Evolutionary conservation across 2,797 vertebrate species (phyloP), one percentile per base, ranked within the genome.

Genomic region (Fistularia commersonii): DNA sequence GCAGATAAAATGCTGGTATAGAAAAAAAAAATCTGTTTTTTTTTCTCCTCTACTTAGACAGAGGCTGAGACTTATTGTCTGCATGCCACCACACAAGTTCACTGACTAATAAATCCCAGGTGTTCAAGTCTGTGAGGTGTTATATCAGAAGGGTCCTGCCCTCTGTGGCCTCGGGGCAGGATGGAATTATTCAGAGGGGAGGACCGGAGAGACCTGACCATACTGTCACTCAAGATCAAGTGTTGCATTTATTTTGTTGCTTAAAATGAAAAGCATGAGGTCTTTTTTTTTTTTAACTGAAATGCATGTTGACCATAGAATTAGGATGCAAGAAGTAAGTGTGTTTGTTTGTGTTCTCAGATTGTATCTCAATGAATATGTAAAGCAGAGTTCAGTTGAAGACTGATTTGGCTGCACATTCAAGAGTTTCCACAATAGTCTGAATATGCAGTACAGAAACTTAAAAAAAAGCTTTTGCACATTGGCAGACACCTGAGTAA

Each of bases 91-190:
- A 54, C 67, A 66, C 49, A 54, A 61, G 54, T 54, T 61, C 14
- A 5, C 40, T 69, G 41, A 9, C 57, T 88, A 87, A 89, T 83
- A 76, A 78, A 72, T 74, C 64, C 81, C 86, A 89, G 68, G 77
- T 86, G 85, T 70, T 71, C 15, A 0, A 60, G 71, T 80, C 73
- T 77, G 71, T 45, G 73, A 85, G 82, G 84, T 88, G 86, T 86
- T 87, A 82, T 81, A 76, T 77, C 69, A 58, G 59, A 74, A 59
- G 56, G 84, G 76, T 75, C 80, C 52, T 69, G 66, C 66, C 67
- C 67, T 79, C 48, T 54, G 32, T 36, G 74, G 72, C 84, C 79
- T 58, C 13, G 0, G 79, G 79, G 79, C 71, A 64, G 55, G 15
- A 5, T 42, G 32, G 73, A 71, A 71, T 72, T 49, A 51, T 57